Percentiles rank a stretch among this genome's conserved stretches.
These are phyloP conservation scores for Clavelina lepadiformis DNA, from an alignment of 23 tunicate species.

Conservation along the genomic window DNA sequence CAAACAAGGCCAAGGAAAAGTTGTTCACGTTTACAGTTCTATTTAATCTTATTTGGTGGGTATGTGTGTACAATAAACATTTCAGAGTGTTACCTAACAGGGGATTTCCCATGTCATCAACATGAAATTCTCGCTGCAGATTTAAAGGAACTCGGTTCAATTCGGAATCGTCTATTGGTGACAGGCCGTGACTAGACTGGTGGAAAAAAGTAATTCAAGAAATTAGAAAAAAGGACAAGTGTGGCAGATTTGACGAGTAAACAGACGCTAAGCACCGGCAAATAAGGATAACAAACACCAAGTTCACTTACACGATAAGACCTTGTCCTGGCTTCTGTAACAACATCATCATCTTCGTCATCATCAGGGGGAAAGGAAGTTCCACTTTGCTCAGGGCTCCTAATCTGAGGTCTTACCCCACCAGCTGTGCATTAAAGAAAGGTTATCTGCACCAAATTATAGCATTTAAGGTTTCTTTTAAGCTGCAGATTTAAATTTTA, in stretches of 20 bases:
- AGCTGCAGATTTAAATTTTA: too few species aligned
- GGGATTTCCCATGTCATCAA: constrained; percentile 54
- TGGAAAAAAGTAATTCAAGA: background rate
- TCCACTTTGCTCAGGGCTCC: constrained; percentile 26
- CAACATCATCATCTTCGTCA: constrained; percentile 26
- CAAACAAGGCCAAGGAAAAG: too few species aligned
- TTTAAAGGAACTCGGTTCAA: constrained; percentile 45
- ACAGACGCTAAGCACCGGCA: background rate
- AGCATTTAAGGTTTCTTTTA: too few species aligned
- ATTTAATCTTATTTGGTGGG: background rate
- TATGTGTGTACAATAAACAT: background rate
- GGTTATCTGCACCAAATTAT: background rate
- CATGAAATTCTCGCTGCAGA: constrained; percentile 45
- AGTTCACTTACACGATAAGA: constrained; percentile 14
- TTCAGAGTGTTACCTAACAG: constrained; percentile 30
- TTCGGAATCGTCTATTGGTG: constrained; percentile 75
- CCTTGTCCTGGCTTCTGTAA: constrained; percentile 41
- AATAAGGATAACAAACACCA: background rate
- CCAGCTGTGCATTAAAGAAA: background rate
- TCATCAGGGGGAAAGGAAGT: constrained; percentile 31
- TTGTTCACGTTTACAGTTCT: background rate
- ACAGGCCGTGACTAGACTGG: constrained; percentile 23
- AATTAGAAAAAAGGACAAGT: background rate
- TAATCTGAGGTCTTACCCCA: constrained; percentile 8
- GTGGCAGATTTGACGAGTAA: background rate